These are phyloP conservation scores for Simalia tracyae DNA, from an alignment of 2,797 vertebrate species.

Conservation along the genomic window DNA sequence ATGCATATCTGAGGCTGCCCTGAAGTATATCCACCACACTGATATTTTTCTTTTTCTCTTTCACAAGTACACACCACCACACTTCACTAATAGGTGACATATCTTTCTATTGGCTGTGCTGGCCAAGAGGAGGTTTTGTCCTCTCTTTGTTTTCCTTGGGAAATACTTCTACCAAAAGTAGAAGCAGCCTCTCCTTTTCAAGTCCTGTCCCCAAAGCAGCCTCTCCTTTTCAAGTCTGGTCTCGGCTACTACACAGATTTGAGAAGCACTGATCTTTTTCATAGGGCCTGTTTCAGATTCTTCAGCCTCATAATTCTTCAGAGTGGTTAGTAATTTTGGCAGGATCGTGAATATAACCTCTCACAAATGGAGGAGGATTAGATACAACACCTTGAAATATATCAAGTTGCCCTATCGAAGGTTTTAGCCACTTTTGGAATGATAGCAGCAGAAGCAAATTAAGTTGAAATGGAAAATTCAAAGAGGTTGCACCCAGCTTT, in stretches of 20 bases:
- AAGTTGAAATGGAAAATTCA: not conserved
- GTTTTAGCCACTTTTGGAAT: not conserved
- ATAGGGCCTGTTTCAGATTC: not conserved
- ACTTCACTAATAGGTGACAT: not conserved
- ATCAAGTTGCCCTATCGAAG: not conserved
- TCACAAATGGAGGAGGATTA: not conserved
- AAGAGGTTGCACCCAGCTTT: not conserved
- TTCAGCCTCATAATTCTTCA: not conserved
- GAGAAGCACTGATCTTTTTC: not conserved
- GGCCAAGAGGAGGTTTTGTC: not conserved
- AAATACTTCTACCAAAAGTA: not conserved
- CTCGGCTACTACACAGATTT: not conserved
- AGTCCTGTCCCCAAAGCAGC: not conserved
- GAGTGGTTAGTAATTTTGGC: conserved; percentile 4
- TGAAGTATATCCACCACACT: not conserved
- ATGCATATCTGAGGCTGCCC: not conserved
- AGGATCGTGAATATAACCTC: conserved; percentile 3
- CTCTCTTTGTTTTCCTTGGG: not conserved
- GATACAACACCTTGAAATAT: not conserved
- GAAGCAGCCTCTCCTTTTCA: not conserved
- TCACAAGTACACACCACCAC: not conserved
- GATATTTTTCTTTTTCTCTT: not conserved
- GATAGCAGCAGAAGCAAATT: not conserved
- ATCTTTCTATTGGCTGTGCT: not conserved
- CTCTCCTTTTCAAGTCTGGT: not conserved